Evolutionary conservation across 1,140 invertebrate species (phyloP).

Genomic region (Magallana gigas): DNA sequence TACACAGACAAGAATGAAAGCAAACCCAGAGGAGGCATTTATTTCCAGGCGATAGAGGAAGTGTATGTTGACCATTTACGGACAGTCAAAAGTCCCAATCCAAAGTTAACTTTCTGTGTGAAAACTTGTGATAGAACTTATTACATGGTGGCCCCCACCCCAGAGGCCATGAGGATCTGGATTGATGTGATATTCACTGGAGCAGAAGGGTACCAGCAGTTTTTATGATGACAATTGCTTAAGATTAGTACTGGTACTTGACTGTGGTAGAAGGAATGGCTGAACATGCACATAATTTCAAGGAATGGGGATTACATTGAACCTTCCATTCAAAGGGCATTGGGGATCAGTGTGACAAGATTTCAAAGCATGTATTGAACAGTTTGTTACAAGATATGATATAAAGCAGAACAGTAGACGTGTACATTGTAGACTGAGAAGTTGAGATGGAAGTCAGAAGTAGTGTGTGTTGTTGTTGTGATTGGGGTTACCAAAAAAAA

Average conservation of each 20-base stretch:
- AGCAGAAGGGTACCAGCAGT: constrained; percentile 88
- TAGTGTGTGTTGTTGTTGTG: too few relatives aligned
- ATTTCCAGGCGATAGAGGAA: constrained; percentile 98
- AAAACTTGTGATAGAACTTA: constrained; percentile 94
- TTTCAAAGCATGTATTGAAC: too few relatives aligned
- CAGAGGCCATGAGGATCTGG: constrained; percentile 97
- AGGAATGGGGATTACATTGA: too few relatives aligned
- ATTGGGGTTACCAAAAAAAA: too few relatives aligned
- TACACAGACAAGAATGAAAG: constrained; percentile 93
- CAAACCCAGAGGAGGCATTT: constrained; percentile 92
- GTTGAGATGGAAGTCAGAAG: too few relatives aligned
- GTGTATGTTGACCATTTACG: constrained; percentile 95
- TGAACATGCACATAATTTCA: too few relatives aligned
- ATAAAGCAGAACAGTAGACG: too few relatives aligned
- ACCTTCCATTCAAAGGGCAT: too few relatives aligned
- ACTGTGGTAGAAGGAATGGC: background rate
- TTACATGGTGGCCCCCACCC: constrained; percentile 94
- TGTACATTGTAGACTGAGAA: too few relatives aligned
- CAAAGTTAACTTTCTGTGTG: constrained; percentile 96
- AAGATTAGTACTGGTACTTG: background rate
- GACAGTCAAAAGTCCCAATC: constrained; percentile 93
- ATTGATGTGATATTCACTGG: constrained; percentile 96
- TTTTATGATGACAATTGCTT: constrained; percentile 54
- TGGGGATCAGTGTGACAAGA: too few relatives aligned
- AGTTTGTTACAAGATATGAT: too few relatives aligned